Evolutionary conservation across 2,113 vertebrate genomes (phyloP), one percentile per base, ranked within the genome.

Genomic region (Cathartes aura): DNA sequence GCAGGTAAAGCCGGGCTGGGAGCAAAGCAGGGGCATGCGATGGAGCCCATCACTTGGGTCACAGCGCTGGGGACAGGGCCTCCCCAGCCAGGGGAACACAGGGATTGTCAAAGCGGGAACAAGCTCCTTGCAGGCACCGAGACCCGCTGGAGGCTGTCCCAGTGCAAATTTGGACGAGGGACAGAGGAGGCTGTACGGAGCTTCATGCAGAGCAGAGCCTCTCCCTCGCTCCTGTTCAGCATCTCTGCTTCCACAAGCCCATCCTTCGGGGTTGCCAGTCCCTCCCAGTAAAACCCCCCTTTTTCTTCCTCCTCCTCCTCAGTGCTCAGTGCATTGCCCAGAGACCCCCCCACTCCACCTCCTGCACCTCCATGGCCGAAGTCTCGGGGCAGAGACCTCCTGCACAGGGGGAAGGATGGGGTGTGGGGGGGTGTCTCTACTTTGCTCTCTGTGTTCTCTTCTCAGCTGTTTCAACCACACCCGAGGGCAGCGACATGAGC

Each of bases 401-500:
- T 3, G 5, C 1, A 0, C 30, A 53, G 24, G 23, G 43, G 70
- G 8, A 9, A 47, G 45, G 40, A 76, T 0, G 1, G 19, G 20
- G 20, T 4, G 5, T 2, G 2, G 13, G 6, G 8, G 9, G 8
- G 16, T 1, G 10, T 45, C 9, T 40, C 16, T 7, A 2, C 38
- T 53, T 73, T 38, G 23, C 29, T 80, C 32, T 73, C 27, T 53
- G 34, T 74, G 30, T 56, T 82, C 85, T 66, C 56, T 85, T 60
- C 4, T 1, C 58, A 96, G 74, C 40, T 58, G 7, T 36, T 86
- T 55, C 93, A 63, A 32, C 20, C 52, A 55, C 56, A 24, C 53
- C 38, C 0, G 2, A 55, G 20, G 11, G 32, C 36, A 34, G 47
- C 2, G 4, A 32, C 0, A 0, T 2, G 56, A 30, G 4, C 48